Percentiles rank a stretch among this genome's conserved stretches.
phyloP scores from a whole-genome alignment of 2,888 invertebrate species.

The Formica aserva region DNA sequence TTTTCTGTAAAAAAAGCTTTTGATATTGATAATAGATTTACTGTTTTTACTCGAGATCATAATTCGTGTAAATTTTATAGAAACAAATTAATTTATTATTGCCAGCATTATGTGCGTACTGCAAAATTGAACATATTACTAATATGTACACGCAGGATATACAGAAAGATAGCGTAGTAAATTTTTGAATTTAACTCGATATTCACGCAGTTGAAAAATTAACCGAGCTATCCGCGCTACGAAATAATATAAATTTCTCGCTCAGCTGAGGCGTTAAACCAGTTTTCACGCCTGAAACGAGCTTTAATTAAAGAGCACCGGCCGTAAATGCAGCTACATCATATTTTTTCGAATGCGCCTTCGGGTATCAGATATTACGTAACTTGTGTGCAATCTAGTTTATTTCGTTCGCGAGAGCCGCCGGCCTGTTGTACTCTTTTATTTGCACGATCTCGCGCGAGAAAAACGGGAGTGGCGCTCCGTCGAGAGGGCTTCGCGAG shows the following conservation, averaged over 20 bases:
- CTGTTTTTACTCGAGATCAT: not conserved
- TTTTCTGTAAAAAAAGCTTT: not conserved
- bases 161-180: conserved; percentile 5
- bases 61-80: not conserved
- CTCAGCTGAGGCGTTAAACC: conserved; percentile 55
- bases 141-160: not conserved
- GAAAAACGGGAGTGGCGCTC: conserved; percentile 2
- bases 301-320: conserved; percentile 52
- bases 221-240: conserved; percentile 18
- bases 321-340: conserved; percentile 52
- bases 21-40: not conserved
- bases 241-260: conserved; percentile 52
- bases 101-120: not conserved
- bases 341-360: conserved; percentile 53
- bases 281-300: conserved; percentile 55
- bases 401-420: conserved; percentile 49
- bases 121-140: conserved; percentile 3
- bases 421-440: conserved; percentile 10
- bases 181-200: conserved; percentile 53
- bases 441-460: conserved; percentile 37
- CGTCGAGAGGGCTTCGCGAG: conserved; percentile 37
- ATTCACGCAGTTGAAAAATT: conserved; percentile 46
- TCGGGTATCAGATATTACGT: conserved; percentile 47
- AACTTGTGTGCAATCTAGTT: conserved; percentile 48
- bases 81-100: conserved; percentile 2